Evolutionary conservation across 2,797 vertebrate genomes (phyloP).

Genomic region (Graptemys geographica): DNA sequence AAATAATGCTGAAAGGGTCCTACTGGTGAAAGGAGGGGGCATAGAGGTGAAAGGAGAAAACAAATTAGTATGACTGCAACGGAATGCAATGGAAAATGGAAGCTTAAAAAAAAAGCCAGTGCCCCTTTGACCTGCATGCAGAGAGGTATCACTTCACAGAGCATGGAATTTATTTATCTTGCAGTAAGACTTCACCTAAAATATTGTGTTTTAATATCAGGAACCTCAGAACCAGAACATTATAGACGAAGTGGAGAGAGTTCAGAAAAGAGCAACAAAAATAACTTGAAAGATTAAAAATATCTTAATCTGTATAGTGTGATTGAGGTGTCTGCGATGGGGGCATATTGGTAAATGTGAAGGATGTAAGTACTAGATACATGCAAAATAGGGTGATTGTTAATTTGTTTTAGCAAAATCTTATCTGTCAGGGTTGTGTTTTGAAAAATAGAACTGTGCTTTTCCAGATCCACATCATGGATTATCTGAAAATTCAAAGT

Average conservation of each 20-base stretch:
- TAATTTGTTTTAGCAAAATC: not conserved
- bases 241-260: not conserved
- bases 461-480: not conserved
- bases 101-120: not conserved
- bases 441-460: not conserved
- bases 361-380: not conserved
- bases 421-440: not conserved
- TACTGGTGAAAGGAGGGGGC: not conserved
- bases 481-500: conserved; percentile 7
- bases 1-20: not conserved
- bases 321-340: not conserved
- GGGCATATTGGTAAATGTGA: not conserved
- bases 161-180: not conserved
- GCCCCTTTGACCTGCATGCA: not conserved
- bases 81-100: not conserved
- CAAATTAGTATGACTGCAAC: not conserved
- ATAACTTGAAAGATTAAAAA: too few relatives aligned
- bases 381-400: not conserved
- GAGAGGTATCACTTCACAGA: not conserved
- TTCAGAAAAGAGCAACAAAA: not conserved
- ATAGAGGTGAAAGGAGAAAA: rapidly evolving
- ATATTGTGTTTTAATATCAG: not conserved
- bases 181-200: not conserved
- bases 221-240: not conserved
- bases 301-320: not conserved